Conservation (phyloP, 37 sponge, comb jelly and placozoan genomes). For the Crambe crambe region DNA sequence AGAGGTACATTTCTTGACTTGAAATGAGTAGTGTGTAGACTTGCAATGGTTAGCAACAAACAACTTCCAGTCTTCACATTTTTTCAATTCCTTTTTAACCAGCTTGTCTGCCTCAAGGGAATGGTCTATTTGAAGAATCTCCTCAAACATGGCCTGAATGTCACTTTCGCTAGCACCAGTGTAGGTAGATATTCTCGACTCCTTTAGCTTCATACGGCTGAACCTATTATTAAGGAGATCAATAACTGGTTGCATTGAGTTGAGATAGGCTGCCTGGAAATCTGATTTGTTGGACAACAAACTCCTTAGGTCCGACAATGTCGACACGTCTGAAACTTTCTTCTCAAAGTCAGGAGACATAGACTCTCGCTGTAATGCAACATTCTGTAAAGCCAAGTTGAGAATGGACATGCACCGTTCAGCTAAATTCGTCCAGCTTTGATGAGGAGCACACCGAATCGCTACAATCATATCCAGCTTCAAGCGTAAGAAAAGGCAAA, state of each 20-base stretch:
- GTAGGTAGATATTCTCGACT: too few species aligned
- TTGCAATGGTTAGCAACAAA: too few species aligned
- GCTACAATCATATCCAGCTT: slow-evolving; percentile 34
- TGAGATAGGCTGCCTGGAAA: background rate
- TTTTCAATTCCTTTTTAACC: too few species aligned
- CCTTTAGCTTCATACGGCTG: too few species aligned
- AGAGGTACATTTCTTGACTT: too few species aligned
- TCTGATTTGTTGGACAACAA: slow-evolving; percentile 7
- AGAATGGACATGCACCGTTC: slow-evolving; percentile 35
- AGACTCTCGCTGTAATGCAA: background rate
- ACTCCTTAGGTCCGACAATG: background rate
- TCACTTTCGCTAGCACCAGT: too few species aligned
- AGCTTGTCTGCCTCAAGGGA: too few species aligned
- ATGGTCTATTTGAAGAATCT: too few species aligned
- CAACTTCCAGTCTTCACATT: too few species aligned
- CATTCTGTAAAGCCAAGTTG: slow-evolving; percentile 18
- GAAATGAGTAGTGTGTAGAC: too few species aligned
- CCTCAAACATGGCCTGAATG: too few species aligned
- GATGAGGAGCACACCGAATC: slow-evolving; percentile 21
- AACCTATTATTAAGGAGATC: too few species aligned
- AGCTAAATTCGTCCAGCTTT: slow-evolving; percentile 26
- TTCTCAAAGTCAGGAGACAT: slow-evolving; percentile 10
- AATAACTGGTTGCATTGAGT: slow-evolving; percentile 26
- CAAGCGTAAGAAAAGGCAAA: slow-evolving; percentile 10
- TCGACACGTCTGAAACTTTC: background rate